Base-by-base conservation (phyloP, 2,113 vertebrate species). In the Catharus minimus region DNA sequence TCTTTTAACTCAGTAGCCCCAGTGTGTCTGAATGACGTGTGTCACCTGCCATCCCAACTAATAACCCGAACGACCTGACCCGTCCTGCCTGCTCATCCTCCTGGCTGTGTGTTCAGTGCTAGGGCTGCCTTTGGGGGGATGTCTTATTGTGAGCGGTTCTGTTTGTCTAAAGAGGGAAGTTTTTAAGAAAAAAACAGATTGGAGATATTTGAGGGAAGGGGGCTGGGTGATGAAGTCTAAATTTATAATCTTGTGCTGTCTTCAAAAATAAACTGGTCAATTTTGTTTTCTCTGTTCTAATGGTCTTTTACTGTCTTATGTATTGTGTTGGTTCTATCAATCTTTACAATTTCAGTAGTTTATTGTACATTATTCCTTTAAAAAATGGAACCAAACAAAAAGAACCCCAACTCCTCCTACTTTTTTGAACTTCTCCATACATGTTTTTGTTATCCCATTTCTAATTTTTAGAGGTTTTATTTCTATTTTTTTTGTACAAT, bases 361-460 rank as follows among this genome's bases (percentile, higher is more conserved):
- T 58, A 10, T 78, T 49, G 13, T 60, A 18, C 26, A 15, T 58
- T 71, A 52, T 62, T 72, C 39, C 20, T 84, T 72, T 33, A 9
- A 36, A 57, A 52, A 76, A 13, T 5, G 2, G 23, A 62, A 26
- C 13, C 41, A 62, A 64, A 19, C 11, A 52, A 61, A 67, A 64
- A 46, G 16, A 3, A 0, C 1, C 2, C 5, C n/a, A 67, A 7
- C 8, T 16, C 3, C 9, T 60, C 9, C 14, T 20, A n/a, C 0
- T 2, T 53, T 14, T 10, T 20, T 64, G 7, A 90, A 30, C 20
- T 71, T 77, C 24, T 94, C 5, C 12, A 8, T 27, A 13, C 4
- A 0, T 57, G 10, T 20, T 69, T 65, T 85, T 78, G 15, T 75
- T 90, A 47, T 86, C 69, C 53, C 28, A 24, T 82, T 76, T 68